Conservation (phyloP, 1,140 invertebrate genomes). For the Saxidomus purpurata region DNA sequence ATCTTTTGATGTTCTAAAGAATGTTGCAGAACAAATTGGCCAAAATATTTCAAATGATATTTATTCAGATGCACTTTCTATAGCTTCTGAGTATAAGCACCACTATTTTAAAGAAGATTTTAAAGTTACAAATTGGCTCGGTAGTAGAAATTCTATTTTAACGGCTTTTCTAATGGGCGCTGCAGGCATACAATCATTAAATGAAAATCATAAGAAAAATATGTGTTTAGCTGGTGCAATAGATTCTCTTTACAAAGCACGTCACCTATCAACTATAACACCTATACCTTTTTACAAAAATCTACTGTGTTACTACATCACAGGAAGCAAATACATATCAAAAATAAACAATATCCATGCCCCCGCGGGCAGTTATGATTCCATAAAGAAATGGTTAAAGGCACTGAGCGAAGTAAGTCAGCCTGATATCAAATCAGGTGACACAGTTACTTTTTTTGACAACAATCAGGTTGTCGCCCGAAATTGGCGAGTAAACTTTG, state of each 20-base stretch:
- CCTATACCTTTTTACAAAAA: neutral
- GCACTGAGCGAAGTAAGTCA: too few relatives aligned
- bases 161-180: neutral
- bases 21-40: neutral
- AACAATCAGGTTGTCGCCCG: slow-evolving; percentile 8
- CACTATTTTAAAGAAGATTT: too few relatives aligned
- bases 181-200: neutral
- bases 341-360: neutral
- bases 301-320: neutral
- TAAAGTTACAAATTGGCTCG: neutral
- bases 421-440: neutral
- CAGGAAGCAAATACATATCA: neutral
- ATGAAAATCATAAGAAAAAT: neutral
- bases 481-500: neutral
- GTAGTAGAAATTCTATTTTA: neutral
- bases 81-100: neutral
- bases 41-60: neutral
- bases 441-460: neutral
- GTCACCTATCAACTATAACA: neutral
- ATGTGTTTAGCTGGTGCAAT: neutral
- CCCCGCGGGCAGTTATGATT: neutral
- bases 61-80: neutral
- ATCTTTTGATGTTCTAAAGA: neutral
- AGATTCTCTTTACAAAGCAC: neutral
- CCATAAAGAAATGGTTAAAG: neutral